Conservation (phyloP, 2,113 vertebrate species). For the Haemorhous mexicanus region DNA sequence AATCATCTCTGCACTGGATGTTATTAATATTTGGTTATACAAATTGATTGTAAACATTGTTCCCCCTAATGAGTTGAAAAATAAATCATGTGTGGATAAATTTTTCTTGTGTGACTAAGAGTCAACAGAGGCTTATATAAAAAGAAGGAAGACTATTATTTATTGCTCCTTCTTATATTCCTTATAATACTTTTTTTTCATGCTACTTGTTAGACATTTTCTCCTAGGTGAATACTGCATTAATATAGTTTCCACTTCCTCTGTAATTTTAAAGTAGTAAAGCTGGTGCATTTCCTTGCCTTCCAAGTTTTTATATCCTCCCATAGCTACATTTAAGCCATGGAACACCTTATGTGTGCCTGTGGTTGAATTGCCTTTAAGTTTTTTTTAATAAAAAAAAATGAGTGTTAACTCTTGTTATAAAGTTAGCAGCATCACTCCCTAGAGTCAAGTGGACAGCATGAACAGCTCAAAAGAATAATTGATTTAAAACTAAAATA, state of each 20-base stretch:
- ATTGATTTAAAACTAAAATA: neutral
- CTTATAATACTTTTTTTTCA: neutral
- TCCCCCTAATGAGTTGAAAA: constrained; percentile 28
- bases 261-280: neutral
- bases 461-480: neutral
- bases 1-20: constrained; percentile 27
- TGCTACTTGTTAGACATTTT: neutral
- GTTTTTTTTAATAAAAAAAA: neutral
- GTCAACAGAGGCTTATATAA: neutral
- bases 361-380: neutral
- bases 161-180: neutral
- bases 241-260: neutral
- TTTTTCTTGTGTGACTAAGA: neutral
- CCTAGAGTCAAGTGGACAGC: neutral
- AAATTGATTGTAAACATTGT: neutral
- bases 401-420: neutral
- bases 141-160: neutral
- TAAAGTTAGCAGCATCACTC: neutral
- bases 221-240: neutral
- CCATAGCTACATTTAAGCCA: neutral
- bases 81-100: neutral
- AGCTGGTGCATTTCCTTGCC: neutral
- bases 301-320: neutral
- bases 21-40: constrained; percentile 47
- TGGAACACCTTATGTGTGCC: rapidly evolving